Evolutionary conservation across 1,140 invertebrate species (phyloP).

Genomic region (Gryllus bimaculatus): DNA sequence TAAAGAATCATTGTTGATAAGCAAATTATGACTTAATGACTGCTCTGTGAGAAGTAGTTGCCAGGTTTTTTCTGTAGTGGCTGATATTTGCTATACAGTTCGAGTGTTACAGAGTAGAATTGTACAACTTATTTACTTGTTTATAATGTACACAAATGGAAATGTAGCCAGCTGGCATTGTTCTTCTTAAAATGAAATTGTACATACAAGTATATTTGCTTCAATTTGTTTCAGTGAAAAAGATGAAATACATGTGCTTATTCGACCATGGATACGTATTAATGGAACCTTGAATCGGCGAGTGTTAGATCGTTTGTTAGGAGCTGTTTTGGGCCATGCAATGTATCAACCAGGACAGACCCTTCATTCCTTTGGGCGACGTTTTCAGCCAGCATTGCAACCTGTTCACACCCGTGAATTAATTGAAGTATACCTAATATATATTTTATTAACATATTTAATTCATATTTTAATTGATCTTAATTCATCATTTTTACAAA

Average conservation of each 20-base stretch:
- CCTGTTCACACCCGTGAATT: slow-evolving; percentile 41
- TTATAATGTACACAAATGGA: no score
- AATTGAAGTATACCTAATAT: slow-evolving; percentile 29
- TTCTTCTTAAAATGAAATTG: no score
- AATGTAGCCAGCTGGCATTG: no score
- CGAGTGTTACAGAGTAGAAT: no score
- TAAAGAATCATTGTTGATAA: no score
- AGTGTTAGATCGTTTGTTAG: slow-evolving; percentile 57
- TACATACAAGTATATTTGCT: background rate
- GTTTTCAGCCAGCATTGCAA: slow-evolving; percentile 41
- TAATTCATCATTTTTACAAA: background rate
- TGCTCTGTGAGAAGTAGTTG: no score
- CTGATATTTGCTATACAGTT: no score
- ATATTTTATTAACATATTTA: background rate
- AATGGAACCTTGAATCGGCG: slow-evolving; percentile 61
- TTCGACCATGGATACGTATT: slow-evolving; percentile 61
- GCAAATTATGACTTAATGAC: no score
- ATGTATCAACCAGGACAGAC: slow-evolving; percentile 47
- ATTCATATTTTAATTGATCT: background rate
- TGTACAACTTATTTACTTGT: no score
- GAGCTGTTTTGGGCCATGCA: slow-evolving; percentile 51
- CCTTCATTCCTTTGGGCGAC: slow-evolving; percentile 41
- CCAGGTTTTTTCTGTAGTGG: no score
- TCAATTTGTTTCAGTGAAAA: slow-evolving; percentile 12
- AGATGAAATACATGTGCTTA: slow-evolving; percentile 28